phyloP scores from a whole-genome alignment of 1,140 invertebrate genomes.

The Uloborus diversus region DNA sequence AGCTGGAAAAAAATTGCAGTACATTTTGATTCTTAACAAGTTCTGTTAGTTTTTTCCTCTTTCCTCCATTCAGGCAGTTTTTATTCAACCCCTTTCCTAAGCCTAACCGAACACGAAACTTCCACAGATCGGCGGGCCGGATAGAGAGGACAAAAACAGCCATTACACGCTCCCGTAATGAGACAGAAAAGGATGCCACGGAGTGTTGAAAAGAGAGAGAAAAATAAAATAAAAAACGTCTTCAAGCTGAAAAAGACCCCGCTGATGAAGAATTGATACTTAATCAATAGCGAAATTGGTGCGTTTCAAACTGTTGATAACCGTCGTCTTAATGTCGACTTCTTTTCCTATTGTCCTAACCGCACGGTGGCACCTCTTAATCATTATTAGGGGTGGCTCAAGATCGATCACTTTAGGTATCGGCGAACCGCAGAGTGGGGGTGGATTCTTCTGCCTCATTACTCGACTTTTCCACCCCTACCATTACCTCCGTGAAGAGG shows the following conservation, averaged over 20 bases:
- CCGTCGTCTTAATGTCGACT: conserved; percentile 49
- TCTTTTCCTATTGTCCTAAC: conserved; percentile 43
- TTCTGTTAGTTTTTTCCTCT: background rate
- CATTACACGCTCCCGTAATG: conserved; percentile 46
- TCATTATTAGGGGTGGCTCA: conserved; percentile 55
- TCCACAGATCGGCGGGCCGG: conserved; percentile 43
- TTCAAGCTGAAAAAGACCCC: background rate
- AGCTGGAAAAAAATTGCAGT: background rate
- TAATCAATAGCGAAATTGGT: conserved; percentile 41
- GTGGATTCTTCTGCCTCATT: conserved; percentile 30
- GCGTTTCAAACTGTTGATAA: conserved; percentile 54
- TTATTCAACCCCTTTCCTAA: background rate
- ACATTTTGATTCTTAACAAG: background rate
- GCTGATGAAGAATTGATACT: conserved; percentile 57
- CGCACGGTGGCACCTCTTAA: conserved; percentile 41
- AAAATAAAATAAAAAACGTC: background rate
- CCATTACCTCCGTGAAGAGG: conserved; percentile 51
- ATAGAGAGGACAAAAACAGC: conserved; percentile 34
- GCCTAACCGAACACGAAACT: conserved; percentile 24
- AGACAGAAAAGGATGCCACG: background rate
- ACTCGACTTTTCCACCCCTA: conserved; percentile 24
- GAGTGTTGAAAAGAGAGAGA: background rate
- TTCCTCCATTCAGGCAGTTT: background rate
- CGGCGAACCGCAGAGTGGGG: conserved; percentile 6
- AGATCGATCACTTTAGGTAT: background rate